Conservation (phyloP, 2,888 invertebrate genomes). For the Sicus ferrugineus region DNA sequence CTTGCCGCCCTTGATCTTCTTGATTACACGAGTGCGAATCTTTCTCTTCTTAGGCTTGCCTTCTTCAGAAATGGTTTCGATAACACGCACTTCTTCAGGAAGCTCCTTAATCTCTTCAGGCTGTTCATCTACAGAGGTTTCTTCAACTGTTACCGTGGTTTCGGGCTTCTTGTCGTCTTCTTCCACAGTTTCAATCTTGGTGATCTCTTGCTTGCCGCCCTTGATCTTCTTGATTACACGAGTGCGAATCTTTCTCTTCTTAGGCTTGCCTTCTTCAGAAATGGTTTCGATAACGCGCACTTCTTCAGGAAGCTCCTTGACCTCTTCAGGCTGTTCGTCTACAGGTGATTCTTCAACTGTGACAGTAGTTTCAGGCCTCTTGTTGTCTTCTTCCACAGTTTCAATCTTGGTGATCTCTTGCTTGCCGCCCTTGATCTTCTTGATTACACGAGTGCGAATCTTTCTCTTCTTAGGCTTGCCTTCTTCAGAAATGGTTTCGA, state of each 20-base stretch:
- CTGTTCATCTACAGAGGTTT: not conserved
- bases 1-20: constrained; percentile 10
- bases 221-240: constrained; percentile 19
- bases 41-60: constrained; percentile 1
- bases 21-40: constrained; percentile 1
- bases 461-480: constrained; percentile 6
- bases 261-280: constrained; percentile 7
- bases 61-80: constrained; percentile 10
- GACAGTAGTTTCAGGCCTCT: constrained; percentile 10
- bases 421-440: constrained; percentile 14
- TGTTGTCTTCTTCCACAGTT: constrained; percentile 13
- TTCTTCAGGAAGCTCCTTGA: constrained; percentile 3
- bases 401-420: constrained; percentile 13
- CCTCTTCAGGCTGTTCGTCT: not conserved
- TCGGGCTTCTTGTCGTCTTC: constrained; percentile 16
- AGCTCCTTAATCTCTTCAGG: not conserved
- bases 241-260: constrained; percentile 3
- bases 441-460: constrained; percentile 1
- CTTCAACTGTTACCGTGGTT: constrained; percentile 6
- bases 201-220: constrained; percentile 4
- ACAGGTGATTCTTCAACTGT: constrained; percentile 12
- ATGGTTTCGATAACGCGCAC: not conserved
- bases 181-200: constrained; percentile 12
- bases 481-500: constrained; percentile 11
- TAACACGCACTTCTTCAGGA: constrained; percentile 10